These are phyloP conservation scores for Tetragonula clypearis DNA, from an alignment of 1,140 invertebrate species.

Conservation along the genomic window DNA sequence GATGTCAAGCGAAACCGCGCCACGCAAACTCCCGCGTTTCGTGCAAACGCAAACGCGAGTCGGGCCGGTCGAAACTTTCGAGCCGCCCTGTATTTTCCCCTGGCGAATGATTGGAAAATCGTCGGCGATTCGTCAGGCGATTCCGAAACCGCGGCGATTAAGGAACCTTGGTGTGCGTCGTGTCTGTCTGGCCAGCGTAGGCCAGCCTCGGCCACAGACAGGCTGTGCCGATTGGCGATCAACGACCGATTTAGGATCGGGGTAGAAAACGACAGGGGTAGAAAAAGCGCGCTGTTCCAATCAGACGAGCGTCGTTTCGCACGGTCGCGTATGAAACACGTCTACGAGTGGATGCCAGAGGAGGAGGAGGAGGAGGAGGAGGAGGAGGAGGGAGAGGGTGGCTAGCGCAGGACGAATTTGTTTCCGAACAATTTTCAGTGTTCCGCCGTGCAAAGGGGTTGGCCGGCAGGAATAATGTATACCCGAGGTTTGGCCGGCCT, in stretches of 20 bases:
- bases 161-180: background rate
- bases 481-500: slow-evolving; percentile 70
- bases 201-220: no score
- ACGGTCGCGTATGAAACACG: slow-evolving; percentile 29
- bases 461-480: slow-evolving; percentile 73
- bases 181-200: no score
- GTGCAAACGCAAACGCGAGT: slow-evolving; percentile 12
- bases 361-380: background rate
- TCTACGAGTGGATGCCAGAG: slow-evolving; percentile 1
- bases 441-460: slow-evolving; percentile 65
- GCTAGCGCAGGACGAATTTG: slow-evolving; percentile 59
- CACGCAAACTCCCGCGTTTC: slow-evolving; percentile 9
- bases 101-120: background rate
- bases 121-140: background rate
- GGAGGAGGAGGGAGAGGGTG: background rate
- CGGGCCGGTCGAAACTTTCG: background rate
- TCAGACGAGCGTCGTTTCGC: slow-evolving; percentile 43
- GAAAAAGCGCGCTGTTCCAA: slow-evolving; percentile 26
- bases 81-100: background rate
- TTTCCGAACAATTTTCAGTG: slow-evolving; percentile 73
- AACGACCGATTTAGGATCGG: background rate
- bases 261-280: background rate
- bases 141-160: background rate
- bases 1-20: slow-evolving; percentile 38
- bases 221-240: background rate